Base-by-base conservation (phyloP, 2,113 vertebrate genomes). In the Dolichotis patagonum region DNA sequence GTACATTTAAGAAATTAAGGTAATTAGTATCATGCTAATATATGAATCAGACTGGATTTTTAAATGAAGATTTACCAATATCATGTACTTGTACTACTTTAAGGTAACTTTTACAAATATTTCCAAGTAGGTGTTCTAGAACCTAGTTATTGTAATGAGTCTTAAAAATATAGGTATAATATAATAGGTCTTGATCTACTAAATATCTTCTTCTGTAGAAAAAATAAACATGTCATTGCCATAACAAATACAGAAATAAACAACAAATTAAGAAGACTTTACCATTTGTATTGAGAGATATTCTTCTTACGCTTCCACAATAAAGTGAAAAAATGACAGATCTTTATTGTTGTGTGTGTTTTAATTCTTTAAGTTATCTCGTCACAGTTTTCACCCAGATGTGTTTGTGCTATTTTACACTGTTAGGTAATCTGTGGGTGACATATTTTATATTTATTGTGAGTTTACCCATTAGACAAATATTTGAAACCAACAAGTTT, bases 141-240 rank as follows among this genome's bases (percentile, higher is more conserved):
- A 92, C 73, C 78, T 92, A 95, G 73, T 94, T 7, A 81, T 84
- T 73, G 52, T 84, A 3, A 85, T 85, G 41, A 2, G 60, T 80
- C 26, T 94, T 91, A 28, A 94, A 97, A 96, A 67, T 52, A 38
- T 54, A 91, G 4, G 19, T 80, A 24, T 83, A 86, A 63, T 60
- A 91, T 71, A 94, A 52, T 81, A 85, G 35, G 28, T 86, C 58
- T 95, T 96, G 32, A 69, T 95, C 35, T 94, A 62, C 67, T 77
- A 81, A 96, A 16, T 85, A 88, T 81, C 88, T 94, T 96, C 12
- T 86, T 83, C 32, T 91, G 20, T n/a, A 83, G 49, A 97, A 83
- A 65, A 65, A 46, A 14, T 85, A 88, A 96, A 75, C 30, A 63
- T 13, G 3, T 35, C 41, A 87, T 67, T 62, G 26, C 28, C 32